Base-by-base conservation (phyloP, 2,797 vertebrate species). In the Tympanoctomys barrerae region DNA sequence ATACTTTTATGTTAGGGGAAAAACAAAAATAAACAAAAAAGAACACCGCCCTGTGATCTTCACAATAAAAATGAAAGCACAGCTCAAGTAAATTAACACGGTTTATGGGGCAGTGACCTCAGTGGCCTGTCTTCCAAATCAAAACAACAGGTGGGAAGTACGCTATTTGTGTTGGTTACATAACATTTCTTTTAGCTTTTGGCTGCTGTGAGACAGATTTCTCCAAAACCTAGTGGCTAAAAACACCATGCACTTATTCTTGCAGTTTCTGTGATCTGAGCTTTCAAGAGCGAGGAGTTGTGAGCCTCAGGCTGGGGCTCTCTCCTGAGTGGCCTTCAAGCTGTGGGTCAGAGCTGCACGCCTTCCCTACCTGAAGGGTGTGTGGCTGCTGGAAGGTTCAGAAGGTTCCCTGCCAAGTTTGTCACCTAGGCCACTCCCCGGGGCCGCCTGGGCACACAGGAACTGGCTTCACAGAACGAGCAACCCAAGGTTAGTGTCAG, bases 11-110 rank as follows among this genome's bases (percentile, higher is more conserved):
- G 31, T 71, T 24, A 66, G 18, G 42, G 22, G 54, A 89, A 84
- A 73, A 61, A 52, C 49, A 52, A 52, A 54, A 42, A 42, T 5
- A 42, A 57, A 54, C 54, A 54, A 57, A 57, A 14, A 57, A 57
- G 12, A 0, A 54, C 16, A 57, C 66, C 85, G 14, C 9, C 1
- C 46, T 52, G 26, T 24, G 86, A 54, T 79, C 46, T 75, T 89
- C 61, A 82, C 10, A 36, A 75, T 87, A 71, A 95, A 92, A 87
- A 49, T 71, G 16, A 68, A 80, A 94, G 59, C 16, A 94, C 94
- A 91, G 19, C 59, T 79, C 18, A 54, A 59, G 7, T 64, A 80
- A 85, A 57, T 84, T 64, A 87, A 70, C 70, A 36, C 59, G 64
- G 16, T 8, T 71, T 73, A 8, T 75, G 52, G 12, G 26, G 8